These are phyloP conservation scores for Seira ritae DNA, from an alignment of 2,888 invertebrate genomes.

Conservation along the genomic window DNA sequence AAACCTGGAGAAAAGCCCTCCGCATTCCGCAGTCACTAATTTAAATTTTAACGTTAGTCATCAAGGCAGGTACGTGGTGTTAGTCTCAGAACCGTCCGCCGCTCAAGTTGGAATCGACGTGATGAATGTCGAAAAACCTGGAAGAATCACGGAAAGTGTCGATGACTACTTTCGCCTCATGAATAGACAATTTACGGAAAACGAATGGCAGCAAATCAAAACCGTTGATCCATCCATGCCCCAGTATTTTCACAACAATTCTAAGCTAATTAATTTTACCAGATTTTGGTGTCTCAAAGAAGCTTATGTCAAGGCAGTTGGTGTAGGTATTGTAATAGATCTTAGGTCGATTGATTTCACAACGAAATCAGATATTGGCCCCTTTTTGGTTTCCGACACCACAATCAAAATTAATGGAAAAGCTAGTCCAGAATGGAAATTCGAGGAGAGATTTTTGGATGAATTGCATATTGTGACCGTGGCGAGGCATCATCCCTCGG, in stretches of 20 bases:
- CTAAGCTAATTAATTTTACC: conserved; percentile 88
- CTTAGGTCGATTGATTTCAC: conserved; percentile 86
- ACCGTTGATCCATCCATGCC: conserved; percentile 78
- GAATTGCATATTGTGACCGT: conserved; percentile 86
- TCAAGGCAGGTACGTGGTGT: conserved; percentile 89
- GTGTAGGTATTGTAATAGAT: conserved; percentile 88
- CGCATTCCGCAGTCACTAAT: conserved; percentile 26
- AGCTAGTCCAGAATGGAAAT: conserved; percentile 81
- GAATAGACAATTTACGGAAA: conserved; percentile 86
- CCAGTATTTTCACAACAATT: conserved; percentile 71
- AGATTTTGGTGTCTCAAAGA: conserved; percentile 96
- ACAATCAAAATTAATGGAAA: conserved; percentile 80
- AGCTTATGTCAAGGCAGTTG: conserved; percentile 94
- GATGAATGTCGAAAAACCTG: conserved; percentile 89
- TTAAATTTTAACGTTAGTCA: conserved; percentile 93
- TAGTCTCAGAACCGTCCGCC: conserved; percentile 82
- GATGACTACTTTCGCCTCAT: conserved; percentile 92
- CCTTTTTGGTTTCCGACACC: conserved; percentile 81
- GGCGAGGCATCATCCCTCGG: conserved; percentile 79
- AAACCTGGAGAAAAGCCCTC: conserved; percentile 18
- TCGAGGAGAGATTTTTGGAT: conserved; percentile 89
- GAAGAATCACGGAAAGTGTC: conserved; percentile 80
- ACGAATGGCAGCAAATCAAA: conserved; percentile 88
- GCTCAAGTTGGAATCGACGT: conserved; percentile 87
- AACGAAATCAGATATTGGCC: conserved; percentile 79